A percentile compares a stretch with the other conserved stretches of the same genome.
Evolutionary conservation across 2,797 vertebrate genomes (phyloP).

Genomic region (Premnoplex brunnescens): DNA sequence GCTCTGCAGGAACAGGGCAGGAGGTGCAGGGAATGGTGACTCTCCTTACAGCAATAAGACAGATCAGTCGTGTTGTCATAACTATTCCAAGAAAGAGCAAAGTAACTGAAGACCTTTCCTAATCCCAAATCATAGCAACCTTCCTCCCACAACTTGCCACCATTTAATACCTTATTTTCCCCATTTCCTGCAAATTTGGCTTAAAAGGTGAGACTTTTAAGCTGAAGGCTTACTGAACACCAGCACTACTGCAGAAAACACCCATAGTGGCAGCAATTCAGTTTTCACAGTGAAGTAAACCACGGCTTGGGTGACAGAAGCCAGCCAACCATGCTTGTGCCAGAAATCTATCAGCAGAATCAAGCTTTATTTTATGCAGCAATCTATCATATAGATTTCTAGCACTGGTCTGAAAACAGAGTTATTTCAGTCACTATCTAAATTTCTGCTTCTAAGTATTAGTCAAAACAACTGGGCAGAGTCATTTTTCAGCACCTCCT

Average conservation of each 20-base stretch:
- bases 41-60: neutral
- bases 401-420: neutral
- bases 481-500: neutral
- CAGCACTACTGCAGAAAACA: neutral
- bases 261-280: neutral
- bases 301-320: neutral
- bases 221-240: rapidly evolving
- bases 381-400: neutral
- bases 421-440: neutral
- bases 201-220: neutral
- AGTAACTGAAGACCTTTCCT: neutral
- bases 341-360: neutral
- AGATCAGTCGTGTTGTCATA: neutral
- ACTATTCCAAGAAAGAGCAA: neutral
- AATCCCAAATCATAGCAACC: neutral
- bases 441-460: neutral
- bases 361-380: neutral
- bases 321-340: neutral
- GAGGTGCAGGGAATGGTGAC: neutral
- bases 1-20: neutral
- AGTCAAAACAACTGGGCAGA: neutral
- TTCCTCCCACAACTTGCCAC: neutral
- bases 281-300: neutral
- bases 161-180: neutral
- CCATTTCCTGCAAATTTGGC: neutral